phyloP scores from a whole-genome alignment of 37 sponge, comb jelly and placozoan species.

The Hexactinellida sp. region DNA sequence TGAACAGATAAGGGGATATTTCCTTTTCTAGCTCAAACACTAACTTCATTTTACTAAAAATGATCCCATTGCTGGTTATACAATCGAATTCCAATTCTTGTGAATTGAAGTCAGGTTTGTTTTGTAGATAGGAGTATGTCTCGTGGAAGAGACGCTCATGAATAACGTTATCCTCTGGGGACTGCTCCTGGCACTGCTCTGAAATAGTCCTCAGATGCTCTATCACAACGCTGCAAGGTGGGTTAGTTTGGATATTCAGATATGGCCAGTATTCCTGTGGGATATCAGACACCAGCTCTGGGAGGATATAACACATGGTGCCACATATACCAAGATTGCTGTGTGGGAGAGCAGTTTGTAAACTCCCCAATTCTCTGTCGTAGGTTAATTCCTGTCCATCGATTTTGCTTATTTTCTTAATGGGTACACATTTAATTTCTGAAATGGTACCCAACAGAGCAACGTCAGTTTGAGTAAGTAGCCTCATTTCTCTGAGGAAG shows the following conservation, averaged over 20 bases:
- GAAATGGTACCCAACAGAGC: neutral
- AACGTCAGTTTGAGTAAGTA: neutral
- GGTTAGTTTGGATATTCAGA: neutral
- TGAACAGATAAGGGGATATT: neutral
- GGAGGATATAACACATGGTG: neutral
- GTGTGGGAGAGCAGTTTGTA: neutral
- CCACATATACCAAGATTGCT: neutral
- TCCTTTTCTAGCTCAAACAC: neutral
- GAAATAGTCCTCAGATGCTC: neutral
- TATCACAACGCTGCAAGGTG: neutral
- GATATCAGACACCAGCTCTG: neutral
- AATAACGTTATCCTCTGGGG: neutral
- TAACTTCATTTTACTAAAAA: neutral
- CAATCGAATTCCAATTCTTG: neutral
- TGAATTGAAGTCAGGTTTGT: neutral
- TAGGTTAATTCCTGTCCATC: neutral
- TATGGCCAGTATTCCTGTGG: neutral
- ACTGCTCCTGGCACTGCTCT: neutral
- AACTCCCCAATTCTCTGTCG: neutral
- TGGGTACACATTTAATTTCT: neutral
- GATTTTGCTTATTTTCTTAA: neutral
- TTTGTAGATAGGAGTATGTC: neutral
- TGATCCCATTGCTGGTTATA: neutral
- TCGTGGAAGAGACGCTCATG: neutral
- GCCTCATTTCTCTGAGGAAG: neutral